phyloP scores from a whole-genome alignment of 2,888 invertebrate species.

The Oscheius onirici region DNA sequence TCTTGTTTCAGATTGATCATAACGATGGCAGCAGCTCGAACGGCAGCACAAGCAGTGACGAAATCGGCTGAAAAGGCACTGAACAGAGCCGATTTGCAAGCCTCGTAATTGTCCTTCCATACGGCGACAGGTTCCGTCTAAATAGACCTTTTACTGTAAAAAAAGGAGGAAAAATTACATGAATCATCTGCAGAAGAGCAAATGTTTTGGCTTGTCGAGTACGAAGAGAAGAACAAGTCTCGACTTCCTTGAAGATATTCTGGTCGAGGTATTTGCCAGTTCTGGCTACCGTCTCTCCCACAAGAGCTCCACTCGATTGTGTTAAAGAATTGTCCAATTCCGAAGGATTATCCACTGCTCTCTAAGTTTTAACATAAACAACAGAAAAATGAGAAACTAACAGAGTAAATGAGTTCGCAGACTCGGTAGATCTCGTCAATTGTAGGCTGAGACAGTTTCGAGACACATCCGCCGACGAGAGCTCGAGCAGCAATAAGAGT shows the following conservation, averaged over 20 bases:
- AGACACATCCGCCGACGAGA: conserved; percentile 85
- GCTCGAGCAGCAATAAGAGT: conserved; percentile 90
- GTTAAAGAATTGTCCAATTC: conserved; percentile 46
- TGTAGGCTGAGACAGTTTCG: conserved; percentile 66
- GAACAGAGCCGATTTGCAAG: conserved; percentile 37
- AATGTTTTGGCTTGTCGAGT: conserved; percentile 39
- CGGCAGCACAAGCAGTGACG: conserved; percentile 41
- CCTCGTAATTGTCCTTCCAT: conserved; percentile 43
- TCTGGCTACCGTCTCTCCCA: conserved; percentile 48
- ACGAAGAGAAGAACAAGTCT: conserved; percentile 33
- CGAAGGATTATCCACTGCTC: conserved; percentile 21
- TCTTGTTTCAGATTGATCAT: conserved; percentile 30
- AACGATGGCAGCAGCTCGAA: conserved; percentile 42
- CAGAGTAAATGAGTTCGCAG: conserved; percentile 38
- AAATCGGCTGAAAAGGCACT: conserved; percentile 43
- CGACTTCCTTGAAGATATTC: conserved; percentile 38
- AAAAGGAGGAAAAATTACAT: too few relatives aligned
- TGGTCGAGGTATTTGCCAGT: conserved; percentile 40
- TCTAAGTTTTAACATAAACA: neutral
- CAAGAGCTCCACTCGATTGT: conserved; percentile 48
- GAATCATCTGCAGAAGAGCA: conserved; percentile 43
- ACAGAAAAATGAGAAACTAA: conserved; percentile 7
- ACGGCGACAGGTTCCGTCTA: conserved; percentile 36
- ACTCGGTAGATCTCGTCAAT: conserved; percentile 45
- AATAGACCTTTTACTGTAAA: neutral